phyloP scores from a whole-genome alignment of 2,888 invertebrate species.

The Coleophora deauratella region DNA sequence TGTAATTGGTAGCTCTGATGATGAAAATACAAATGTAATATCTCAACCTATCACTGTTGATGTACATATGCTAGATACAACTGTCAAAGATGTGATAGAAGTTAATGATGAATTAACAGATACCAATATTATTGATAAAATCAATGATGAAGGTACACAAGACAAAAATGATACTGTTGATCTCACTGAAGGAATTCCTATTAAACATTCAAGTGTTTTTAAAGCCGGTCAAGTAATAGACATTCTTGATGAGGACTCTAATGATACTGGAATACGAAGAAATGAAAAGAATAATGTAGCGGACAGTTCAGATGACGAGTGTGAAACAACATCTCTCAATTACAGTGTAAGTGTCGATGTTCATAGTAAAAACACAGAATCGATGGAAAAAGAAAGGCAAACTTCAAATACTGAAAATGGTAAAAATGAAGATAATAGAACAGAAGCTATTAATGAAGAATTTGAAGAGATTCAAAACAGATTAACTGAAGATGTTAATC shows the following conservation, averaged over 20 bases:
- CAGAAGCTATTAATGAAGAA: not conserved
- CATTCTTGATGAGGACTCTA: not conserved
- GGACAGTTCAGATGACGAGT: slow-evolving; percentile 30
- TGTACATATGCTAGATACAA: too few species aligned
- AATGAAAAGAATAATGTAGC: slow-evolving; percentile 16
- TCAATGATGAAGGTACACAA: not conserved
- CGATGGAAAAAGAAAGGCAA: slow-evolving; percentile 1
- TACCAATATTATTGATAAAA: too few species aligned
- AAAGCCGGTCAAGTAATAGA: not conserved
- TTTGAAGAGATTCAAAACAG: not conserved
- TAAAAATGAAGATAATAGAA: not conserved
- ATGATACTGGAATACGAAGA: not conserved
- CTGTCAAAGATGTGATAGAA: too few species aligned
- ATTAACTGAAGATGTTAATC: not conserved
- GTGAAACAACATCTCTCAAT: slow-evolving; percentile 15
- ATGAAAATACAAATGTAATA: not conserved
- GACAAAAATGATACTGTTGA: not conserved
- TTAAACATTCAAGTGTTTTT: not conserved
- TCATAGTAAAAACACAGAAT: slow-evolving; percentile 2
- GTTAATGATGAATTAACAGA: too few species aligned
- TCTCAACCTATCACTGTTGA: too few species aligned
- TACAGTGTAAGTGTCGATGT: slow-evolving; percentile 23
- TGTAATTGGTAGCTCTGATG: slow-evolving; percentile 1
- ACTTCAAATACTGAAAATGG: slow-evolving; percentile 4
- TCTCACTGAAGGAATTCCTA: not conserved